A percentile compares a stretch with the other conserved stretches of the same genome.
Conservation (phyloP, 2,113 vertebrate species). For the Plecotus auritus region DNA sequence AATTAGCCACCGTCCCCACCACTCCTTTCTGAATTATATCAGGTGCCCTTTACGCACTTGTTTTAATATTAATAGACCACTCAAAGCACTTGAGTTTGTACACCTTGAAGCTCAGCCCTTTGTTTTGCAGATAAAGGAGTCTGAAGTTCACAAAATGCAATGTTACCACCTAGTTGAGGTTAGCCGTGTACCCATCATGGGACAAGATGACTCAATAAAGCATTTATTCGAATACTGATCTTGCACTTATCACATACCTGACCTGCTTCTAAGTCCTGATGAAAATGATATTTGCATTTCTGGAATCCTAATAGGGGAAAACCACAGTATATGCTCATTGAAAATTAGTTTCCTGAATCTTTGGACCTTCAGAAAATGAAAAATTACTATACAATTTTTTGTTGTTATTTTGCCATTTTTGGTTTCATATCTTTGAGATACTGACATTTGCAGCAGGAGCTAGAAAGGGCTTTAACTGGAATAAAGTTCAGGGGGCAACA, state of each 20-base stretch:
- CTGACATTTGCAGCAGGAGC: neutral
- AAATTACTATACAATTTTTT: neutral
- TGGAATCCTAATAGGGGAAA: neutral
- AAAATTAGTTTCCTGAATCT: neutral
- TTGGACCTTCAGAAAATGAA: neutral
- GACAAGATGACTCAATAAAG: neutral
- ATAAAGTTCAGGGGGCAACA: neutral
- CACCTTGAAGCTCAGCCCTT: neutral
- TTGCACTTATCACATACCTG: accelerated
- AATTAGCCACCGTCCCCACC: neutral
- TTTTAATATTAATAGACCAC: neutral
- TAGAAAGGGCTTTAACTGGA: neutral
- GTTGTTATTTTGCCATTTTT: neutral
- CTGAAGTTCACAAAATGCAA: neutral
- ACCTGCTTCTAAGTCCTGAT: neutral
- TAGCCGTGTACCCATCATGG: neutral
- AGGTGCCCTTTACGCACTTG: neutral
- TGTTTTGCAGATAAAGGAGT: neutral
- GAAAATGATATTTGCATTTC: neutral
- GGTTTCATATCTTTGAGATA: neutral
- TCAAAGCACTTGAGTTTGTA: neutral
- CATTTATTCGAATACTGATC: neutral
- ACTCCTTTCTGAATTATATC: neutral
- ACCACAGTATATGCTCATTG: neutral
- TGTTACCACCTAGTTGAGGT: neutral